phyloP scores from a whole-genome alignment of 2,888 invertebrate species.

The Scaptomyza tumidula region DNA sequence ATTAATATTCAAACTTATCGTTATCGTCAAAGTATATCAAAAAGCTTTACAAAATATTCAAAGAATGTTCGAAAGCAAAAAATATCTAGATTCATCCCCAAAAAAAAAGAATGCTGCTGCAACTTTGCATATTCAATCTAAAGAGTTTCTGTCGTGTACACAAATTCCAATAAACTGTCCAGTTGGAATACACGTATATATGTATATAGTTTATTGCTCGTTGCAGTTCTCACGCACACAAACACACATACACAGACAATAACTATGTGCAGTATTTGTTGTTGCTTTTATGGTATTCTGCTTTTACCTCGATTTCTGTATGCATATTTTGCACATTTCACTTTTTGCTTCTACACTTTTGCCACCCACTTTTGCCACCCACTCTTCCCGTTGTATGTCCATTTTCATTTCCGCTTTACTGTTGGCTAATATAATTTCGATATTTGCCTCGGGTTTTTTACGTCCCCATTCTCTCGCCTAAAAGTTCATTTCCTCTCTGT shows the following conservation, averaged over 20 bases:
- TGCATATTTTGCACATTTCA: slow-evolving; percentile 43
- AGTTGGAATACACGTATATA: background rate
- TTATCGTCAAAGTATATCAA: no score
- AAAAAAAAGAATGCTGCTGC: no score
- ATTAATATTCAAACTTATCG: no score
- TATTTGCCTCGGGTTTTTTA: slow-evolving; percentile 39
- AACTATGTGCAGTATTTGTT: background rate
- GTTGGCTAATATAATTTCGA: slow-evolving; percentile 73
- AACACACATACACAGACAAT: background rate
- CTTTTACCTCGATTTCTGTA: background rate
- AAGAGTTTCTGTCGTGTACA: background rate
- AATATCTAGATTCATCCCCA: no score
- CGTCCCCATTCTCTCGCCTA: slow-evolving; percentile 23
- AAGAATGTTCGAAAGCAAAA: no score
- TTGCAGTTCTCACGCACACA: slow-evolving; percentile 21
- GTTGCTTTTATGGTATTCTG: background rate
- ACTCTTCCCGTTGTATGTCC: slow-evolving; percentile 24
- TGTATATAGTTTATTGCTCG: slow-evolving; percentile 12
- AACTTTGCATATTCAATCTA: background rate
- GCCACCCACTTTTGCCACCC: background rate
- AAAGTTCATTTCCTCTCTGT: slow-evolving; percentile 62
- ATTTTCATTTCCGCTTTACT: slow-evolving; percentile 63
- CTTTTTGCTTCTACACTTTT: slow-evolving; percentile 25
- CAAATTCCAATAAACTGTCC: background rate
- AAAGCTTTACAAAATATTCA: no score